phyloP scores from a whole-genome alignment of 2,113 vertebrate genomes.

The Stegostoma tigrinum region DNA sequence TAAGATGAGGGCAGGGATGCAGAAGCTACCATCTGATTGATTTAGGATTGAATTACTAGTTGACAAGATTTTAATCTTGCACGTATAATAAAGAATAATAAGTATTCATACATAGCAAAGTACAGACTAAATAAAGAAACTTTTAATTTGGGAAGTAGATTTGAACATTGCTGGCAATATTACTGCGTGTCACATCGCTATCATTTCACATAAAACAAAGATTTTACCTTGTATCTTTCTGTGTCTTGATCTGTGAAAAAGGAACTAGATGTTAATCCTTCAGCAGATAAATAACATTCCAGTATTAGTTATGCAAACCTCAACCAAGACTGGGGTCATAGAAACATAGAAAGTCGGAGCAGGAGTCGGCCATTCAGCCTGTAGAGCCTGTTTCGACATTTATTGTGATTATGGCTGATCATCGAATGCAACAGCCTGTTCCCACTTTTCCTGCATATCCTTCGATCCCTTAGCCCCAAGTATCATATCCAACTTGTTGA shows the following conservation, averaged over 20 bases:
- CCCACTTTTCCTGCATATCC: no score
- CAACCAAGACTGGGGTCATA: not conserved
- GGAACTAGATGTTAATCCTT: not conserved
- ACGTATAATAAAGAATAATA: not conserved
- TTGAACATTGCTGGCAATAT: not conserved
- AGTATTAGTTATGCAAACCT: not conserved
- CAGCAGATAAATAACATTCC: not conserved
- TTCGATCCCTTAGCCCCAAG: no score
- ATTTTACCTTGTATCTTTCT: not conserved
- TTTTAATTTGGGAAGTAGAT: not conserved
- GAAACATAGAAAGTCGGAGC: not conserved
- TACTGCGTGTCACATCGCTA: not conserved
- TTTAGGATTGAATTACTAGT: not conserved
- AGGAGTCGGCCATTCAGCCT: no score
- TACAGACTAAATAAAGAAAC: not conserved
- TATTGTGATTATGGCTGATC: no score
- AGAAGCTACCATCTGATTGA: not conserved
- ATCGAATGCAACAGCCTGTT: no score
- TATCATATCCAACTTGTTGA: no score
- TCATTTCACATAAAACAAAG: not conserved
- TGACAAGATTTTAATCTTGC: not conserved
- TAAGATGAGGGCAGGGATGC: not conserved
- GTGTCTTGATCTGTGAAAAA: slow-evolving; percentile 12
- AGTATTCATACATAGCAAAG: not conserved
- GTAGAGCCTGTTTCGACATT: no score